phyloP scores from a whole-genome alignment of 2,888 invertebrate genomes.

The Lithosia quadra region DNA sequence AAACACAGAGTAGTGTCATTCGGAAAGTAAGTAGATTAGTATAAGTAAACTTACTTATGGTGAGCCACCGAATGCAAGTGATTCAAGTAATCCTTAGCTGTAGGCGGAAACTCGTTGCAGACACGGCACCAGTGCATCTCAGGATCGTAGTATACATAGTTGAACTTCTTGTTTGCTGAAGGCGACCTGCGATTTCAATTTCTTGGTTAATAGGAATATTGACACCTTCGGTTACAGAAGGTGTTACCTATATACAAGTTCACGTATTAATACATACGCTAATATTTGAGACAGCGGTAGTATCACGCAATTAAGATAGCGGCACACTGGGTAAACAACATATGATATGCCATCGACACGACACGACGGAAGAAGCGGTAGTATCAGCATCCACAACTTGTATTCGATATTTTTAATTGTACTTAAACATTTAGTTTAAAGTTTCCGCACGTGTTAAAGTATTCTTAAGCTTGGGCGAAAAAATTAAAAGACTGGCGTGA shows the following conservation, averaged over 20 bases:
- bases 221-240: neutral
- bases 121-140: conserved; percentile 96
- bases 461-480: neutral
- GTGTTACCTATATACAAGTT: neutral
- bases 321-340: too few relatives aligned
- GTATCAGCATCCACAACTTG: conserved; percentile 1
- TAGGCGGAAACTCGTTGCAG: conserved; percentile 95
- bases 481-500: neutral
- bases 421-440: neutral
- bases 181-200: conserved; percentile 68
- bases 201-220: neutral
- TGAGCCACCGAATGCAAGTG: conserved; percentile 94
- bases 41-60: conserved; percentile 83
- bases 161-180: conserved; percentile 83
- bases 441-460: neutral
- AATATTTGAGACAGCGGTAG: neutral
- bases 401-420: neutral
- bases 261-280: conserved; percentile 10
- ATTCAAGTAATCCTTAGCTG: conserved; percentile 94
- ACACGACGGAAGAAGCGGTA: too few relatives aligned
- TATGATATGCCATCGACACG: too few relatives aligned
- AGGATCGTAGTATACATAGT: conserved; percentile 95
- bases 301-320: too few relatives aligned
- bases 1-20: too few relatives aligned
- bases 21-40: too few relatives aligned